Percentiles rank a stretch among this genome's conserved stretches.
Evolutionary conservation across 2,797 vertebrate genomes (phyloP).

Genomic region (Sebastes cheni): DNA sequence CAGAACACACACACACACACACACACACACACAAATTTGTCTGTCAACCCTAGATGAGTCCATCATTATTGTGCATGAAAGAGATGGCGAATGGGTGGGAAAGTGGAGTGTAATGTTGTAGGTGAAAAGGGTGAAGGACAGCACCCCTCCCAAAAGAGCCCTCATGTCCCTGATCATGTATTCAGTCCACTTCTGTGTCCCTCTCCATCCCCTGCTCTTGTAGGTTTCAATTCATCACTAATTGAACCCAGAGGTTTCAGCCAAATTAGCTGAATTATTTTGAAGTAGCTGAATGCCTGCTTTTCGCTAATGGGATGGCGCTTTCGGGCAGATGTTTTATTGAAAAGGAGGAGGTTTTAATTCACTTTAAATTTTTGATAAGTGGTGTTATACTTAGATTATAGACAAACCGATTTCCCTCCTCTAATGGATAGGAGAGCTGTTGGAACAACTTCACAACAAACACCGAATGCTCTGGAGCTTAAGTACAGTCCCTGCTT

Average conservation of each 20-base stretch:
- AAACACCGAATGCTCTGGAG: constrained; percentile 53
- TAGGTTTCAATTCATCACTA: constrained; percentile 60
- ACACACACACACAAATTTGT: neutral
- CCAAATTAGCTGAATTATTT: constrained; percentile 74
- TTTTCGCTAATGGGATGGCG: constrained; percentile 62
- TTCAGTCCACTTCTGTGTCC: constrained; percentile 52
- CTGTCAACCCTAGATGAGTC: neutral
- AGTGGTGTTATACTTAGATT: constrained; percentile 72
- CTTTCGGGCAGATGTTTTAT: constrained; percentile 73
- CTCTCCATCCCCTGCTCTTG: constrained; percentile 42
- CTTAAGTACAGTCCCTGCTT: constrained; percentile 44
- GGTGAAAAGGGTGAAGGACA: constrained; percentile 52
- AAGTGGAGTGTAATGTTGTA: constrained; percentile 17
- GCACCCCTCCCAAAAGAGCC: constrained; percentile 40
- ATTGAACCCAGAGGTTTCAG: constrained; percentile 67
- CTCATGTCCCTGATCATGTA: constrained; percentile 45
- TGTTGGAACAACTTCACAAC: constrained; percentile 58
- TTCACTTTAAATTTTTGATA: constrained; percentile 72
- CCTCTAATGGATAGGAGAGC: constrained; percentile 51
- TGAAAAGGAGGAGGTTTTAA: constrained; percentile 73
- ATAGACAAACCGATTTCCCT: constrained; percentile 61
- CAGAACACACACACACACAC: neutral
- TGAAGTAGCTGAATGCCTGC: constrained; percentile 65
- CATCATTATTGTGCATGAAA: neutral
- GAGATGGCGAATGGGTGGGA: neutral